Conservation (phyloP, 2,113 vertebrate species). For the Stictonetta naevosa region DNA sequence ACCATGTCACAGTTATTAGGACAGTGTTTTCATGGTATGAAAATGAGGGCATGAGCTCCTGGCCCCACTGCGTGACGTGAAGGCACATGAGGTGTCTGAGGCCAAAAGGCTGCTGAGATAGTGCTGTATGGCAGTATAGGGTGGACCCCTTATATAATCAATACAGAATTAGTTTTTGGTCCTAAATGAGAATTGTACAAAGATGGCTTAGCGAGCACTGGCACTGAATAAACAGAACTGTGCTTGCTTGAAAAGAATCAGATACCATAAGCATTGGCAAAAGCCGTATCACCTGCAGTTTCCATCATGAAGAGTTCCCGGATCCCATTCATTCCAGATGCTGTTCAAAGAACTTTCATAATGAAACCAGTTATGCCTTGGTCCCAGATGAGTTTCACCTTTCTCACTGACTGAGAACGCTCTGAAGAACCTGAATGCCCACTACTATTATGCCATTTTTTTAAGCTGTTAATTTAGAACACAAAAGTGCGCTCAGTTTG, state of each 20-base stretch:
- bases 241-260: background rate
- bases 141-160: background rate
- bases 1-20: background rate
- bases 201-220: background rate
- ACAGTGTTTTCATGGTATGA: background rate
- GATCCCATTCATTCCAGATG: background rate
- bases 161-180: background rate
- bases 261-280: background rate
- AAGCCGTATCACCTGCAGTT: background rate
- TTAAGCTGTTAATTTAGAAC: background rate
- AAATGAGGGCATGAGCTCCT: background rate
- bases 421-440: background rate
- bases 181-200: background rate
- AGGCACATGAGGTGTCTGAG: background rate
- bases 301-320: background rate
- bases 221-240: background rate
- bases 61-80: background rate
- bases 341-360: background rate
- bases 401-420: background rate
- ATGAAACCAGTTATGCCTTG: background rate
- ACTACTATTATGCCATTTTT: background rate
- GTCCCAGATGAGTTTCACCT: background rate
- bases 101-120: background rate
- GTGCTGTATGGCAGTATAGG: accelerated
- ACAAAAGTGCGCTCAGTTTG: background rate